phyloP scores from a whole-genome alignment of 2,888 invertebrate genomes.

The Artemia sinica region DNA sequence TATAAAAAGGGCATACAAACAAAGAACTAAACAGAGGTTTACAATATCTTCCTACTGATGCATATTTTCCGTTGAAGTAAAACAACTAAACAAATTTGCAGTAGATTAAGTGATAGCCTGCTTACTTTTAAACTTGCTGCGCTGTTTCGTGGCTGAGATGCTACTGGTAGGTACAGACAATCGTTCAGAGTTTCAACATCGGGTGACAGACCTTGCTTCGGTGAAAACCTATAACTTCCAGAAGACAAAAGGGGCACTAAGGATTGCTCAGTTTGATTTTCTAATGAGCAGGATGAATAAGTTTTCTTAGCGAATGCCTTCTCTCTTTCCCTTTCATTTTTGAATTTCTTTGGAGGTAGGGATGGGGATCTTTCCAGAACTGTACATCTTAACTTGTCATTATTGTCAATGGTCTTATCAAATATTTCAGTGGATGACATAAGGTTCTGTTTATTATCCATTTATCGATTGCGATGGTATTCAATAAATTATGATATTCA shows the following conservation, averaged over 20 bases:
- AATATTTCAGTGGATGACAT: no score
- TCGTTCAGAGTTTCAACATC: not conserved
- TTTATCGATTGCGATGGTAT: no score
- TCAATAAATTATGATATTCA: no score
- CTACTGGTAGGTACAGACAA: not conserved
- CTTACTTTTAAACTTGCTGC: conserved; percentile 1
- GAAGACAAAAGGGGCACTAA: not conserved
- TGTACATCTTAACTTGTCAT: no score
- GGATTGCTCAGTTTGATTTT: not conserved
- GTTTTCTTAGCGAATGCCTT: not conserved
- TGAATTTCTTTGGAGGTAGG: not conserved
- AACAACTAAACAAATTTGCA: no score
- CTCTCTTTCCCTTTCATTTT: not conserved
- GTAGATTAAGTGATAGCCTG: not conserved
- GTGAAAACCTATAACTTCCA: conserved; percentile 8
- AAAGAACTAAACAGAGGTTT: no score
- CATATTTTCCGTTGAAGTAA: no score
- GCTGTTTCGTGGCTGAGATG: not conserved
- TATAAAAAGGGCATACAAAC: no score
- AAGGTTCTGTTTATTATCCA: no score
- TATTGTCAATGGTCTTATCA: no score
- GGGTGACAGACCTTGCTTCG: not conserved
- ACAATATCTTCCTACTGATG: no score
- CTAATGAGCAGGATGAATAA: not conserved
- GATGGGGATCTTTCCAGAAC: not conserved